phyloP scores from a whole-genome alignment of 2,888 invertebrate species.

The Tolmerus cingulatus region DNA sequence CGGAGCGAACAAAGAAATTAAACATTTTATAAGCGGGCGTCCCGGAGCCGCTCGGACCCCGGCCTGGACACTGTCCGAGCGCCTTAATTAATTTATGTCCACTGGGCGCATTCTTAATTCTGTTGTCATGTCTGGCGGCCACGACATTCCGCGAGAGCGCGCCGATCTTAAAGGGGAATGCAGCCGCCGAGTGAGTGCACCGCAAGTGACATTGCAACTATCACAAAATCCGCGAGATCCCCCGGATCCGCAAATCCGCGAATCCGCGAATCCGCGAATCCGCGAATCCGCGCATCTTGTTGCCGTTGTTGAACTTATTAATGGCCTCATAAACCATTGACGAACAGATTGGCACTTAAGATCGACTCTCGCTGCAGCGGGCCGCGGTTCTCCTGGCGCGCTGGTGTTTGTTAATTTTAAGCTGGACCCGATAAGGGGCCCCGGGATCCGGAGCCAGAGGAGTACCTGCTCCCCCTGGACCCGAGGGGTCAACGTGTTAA shows the following conservation, averaged over 20 bases:
- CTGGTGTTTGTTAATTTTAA: constrained; percentile 48
- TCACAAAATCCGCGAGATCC: constrained; percentile 41
- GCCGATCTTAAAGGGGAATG: neutral
- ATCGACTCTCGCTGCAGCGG: constrained; percentile 41
- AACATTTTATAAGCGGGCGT: neutral
- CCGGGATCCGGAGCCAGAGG: constrained; percentile 28
- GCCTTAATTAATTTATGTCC: constrained; percentile 38
- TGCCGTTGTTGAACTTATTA: constrained; percentile 50
- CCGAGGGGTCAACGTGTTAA: constrained; percentile 51
- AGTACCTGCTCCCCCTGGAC: neutral
- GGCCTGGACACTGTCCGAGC: neutral
- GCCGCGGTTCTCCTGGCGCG: constrained; percentile 43
- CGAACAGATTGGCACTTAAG: constrained; percentile 52
- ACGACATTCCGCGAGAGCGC: neutral
- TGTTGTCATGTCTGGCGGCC: constrained; percentile 36
- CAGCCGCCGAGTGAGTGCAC: constrained; percentile 7
- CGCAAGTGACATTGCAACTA: constrained; percentile 45
- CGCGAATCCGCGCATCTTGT: constrained; percentile 45
- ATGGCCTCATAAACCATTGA: constrained; percentile 53
- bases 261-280: constrained; percentile 39
- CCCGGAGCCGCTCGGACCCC: neutral
- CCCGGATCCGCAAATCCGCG: constrained; percentile 32
- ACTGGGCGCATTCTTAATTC: constrained; percentile 28
- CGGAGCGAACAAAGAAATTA: neutral
- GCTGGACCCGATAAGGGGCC: constrained; percentile 34